Conservation (phyloP, 2,797 vertebrate species). For the Myotis findleyi region DNA sequence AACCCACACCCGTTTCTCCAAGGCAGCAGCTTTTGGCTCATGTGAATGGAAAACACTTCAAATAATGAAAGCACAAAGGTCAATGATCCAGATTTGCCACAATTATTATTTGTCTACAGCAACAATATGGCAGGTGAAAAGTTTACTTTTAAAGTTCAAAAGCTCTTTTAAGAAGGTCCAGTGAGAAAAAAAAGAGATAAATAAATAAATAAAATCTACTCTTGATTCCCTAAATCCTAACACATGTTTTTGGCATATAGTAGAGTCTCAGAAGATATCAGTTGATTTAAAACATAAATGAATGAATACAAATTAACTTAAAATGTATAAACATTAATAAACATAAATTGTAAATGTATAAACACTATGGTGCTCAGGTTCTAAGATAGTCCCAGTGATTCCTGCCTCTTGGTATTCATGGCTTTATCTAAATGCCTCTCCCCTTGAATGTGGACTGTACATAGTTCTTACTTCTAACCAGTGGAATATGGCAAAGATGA, state of each 20-base stretch:
- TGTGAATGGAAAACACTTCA: conserved; percentile 46
- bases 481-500: not conserved
- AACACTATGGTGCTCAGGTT: not conserved
- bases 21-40: conserved; percentile 1
- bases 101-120: conserved; percentile 66
- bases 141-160: conserved; percentile 61
- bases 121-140: conserved; percentile 46
- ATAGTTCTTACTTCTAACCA: not conserved
- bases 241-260: rapidly evolving
- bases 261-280: not conserved
- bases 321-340: not conserved
- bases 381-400: not conserved
- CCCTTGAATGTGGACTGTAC: not conserved
- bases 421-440: rapidly evolving
- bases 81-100: conserved; percentile 60
- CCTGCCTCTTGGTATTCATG: not conserved
- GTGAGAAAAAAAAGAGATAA: not conserved
- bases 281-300: not conserved
- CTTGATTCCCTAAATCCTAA: not conserved
- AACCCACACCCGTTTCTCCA: conserved; percentile 11
- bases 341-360: too few species aligned
- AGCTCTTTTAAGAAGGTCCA: conserved; percentile 41
- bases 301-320: not conserved
- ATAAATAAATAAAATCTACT: not conserved
- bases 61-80: conserved; percentile 55